Evolutionary conservation across 1,140 invertebrate genomes (phyloP), one percentile per base, ranked within the genome.

Genomic region (Conus betulinus): DNA sequence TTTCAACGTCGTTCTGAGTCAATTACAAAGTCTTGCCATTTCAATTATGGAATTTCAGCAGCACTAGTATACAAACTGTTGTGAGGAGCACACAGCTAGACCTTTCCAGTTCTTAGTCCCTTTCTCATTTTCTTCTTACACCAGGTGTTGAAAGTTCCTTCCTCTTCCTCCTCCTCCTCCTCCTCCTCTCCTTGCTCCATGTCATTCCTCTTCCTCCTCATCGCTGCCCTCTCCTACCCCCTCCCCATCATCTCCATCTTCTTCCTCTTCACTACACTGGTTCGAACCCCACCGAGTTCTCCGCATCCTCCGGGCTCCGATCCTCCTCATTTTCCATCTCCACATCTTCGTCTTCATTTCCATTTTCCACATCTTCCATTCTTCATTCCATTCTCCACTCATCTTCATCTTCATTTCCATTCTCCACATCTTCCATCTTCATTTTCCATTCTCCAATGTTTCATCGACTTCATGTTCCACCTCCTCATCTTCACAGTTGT

Each of bases 81-180:
- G 10, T 6, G 5, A 0, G 39, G 23, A n/a, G 15, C 51, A 51
- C 8, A 17, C 25, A 17, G 11, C 67, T 3, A 27, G 51, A 39
- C 13, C 11, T 39, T 74, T 76, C 15, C 3, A 55, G 53, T 53
- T 63, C 5, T 39, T 39, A 39, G 39, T 39, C 57, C 0, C 20
- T 27, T 85, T 60, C 25, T 51, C 20, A 15, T 63, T 39, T 63
- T 20, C n/a, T n/a, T 82, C 82, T 11, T 63, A 25, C 5, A 88
- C 74, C 88, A 88, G 83, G 74, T 88, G 78, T 85, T 76, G 17
- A 88, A 71, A 7, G 67, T 88, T 23, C 57, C 74, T 17, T 55
- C 52, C 13, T 52, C 55, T 13, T 79, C 27, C 51, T 78, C 25
- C 27, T 84, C 67, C 6, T 71, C 81, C 7, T 81, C 74, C 53